Evolutionary conservation across 2,888 invertebrate genomes (phyloP).

Genomic region (Eupeodes latifasciatus): DNA sequence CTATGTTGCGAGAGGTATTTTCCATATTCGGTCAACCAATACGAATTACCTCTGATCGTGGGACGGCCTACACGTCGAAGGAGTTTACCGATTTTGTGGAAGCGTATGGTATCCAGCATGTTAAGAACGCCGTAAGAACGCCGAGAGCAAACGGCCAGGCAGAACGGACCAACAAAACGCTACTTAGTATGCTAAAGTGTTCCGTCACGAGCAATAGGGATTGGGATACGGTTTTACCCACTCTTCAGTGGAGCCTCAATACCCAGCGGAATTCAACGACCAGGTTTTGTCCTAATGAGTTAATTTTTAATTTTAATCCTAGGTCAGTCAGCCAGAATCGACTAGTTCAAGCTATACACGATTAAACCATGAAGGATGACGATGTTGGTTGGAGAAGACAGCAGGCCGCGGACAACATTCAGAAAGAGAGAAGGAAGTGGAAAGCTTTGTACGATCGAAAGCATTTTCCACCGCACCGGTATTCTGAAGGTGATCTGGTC

Average conservation of each 20-base stretch:
- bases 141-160: constrained; percentile 51
- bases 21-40: constrained; percentile 55
- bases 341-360: constrained; percentile 30
- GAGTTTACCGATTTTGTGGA: constrained; percentile 40
- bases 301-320: too few relatives aligned
- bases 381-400: not conserved
- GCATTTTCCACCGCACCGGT: constrained; percentile 45
- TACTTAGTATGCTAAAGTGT: constrained; percentile 59
- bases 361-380: not conserved
- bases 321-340: constrained; percentile 50
- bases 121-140: too few relatives aligned
- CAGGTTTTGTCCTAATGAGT: constrained; percentile 59
- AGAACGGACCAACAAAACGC: constrained; percentile 32
- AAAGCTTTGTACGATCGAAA: constrained; percentile 60
- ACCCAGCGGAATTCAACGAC: constrained; percentile 63
- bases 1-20: constrained; percentile 58
- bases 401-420: constrained; percentile 44
- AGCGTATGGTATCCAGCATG: constrained; percentile 42
- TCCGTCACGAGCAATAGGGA: constrained; percentile 36
- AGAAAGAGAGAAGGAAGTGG: constrained; percentile 55
- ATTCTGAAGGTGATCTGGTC: constrained; percentile 43
- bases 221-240: constrained; percentile 66
- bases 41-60: constrained; percentile 59
- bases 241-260: constrained; percentile 71
- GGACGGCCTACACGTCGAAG: constrained; percentile 65